Conservation (phyloP, 2,888 invertebrate genomes). For the Octonoba sinensis region DNA sequence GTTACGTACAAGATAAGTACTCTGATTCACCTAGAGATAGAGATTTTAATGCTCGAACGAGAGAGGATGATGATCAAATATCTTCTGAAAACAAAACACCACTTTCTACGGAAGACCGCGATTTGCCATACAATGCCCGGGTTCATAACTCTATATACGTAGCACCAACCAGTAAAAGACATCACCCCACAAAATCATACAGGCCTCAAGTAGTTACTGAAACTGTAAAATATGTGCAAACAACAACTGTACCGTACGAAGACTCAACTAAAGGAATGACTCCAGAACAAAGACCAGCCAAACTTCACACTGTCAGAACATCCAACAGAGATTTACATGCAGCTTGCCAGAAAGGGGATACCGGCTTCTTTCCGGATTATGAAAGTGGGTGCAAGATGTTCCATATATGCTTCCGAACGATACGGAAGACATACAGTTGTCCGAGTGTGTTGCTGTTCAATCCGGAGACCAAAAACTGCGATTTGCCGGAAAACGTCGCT, state of each 20-base stretch:
- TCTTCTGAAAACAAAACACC: not conserved
- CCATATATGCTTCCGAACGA: constrained; percentile 63
- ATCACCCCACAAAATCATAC: constrained; percentile 5
- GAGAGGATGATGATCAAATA: constrained; percentile 30
- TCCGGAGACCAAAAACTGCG: constrained; percentile 65
- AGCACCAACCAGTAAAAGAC: constrained; percentile 30
- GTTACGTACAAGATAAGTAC: constrained; percentile 8
- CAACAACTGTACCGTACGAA: constrained; percentile 1
- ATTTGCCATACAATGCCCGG: constrained; percentile 1
- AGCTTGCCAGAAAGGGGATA: constrained; percentile 58
- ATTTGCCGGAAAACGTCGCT: constrained; percentile 63
- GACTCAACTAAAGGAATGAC: not conserved
- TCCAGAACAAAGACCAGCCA: not conserved
- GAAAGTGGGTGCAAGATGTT: constrained; percentile 64
- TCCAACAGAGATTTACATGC: constrained; percentile 31
- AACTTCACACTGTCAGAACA: not conserved
- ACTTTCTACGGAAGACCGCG: constrained; percentile 29
- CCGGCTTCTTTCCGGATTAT: constrained; percentile 66
- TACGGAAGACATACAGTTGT: constrained; percentile 64
- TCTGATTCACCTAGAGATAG: constrained; percentile 3
- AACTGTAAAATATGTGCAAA: not conserved
- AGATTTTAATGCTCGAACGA: not conserved
- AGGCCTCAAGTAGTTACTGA: not conserved
- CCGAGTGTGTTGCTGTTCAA: constrained; percentile 65
- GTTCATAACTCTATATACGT: constrained; percentile 39